Base-by-base conservation (phyloP, 2,113 vertebrate species). In the Podarcis muralis region DNA sequence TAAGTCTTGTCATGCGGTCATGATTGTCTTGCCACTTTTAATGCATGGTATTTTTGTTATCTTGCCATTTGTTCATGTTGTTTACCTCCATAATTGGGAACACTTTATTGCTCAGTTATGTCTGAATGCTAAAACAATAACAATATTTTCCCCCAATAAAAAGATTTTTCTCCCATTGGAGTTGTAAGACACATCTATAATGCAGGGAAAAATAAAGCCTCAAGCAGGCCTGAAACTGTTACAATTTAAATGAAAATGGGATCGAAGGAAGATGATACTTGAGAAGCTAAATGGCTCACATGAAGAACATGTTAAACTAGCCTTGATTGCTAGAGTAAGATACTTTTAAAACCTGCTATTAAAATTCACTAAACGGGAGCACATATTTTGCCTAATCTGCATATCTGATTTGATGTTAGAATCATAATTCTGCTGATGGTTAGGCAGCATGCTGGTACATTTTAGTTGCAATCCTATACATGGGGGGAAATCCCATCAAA, bases 231-330 rank as follows among this genome's bases (percentile, higher is more conserved):
- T 69, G 81, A 85, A 85, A 90, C 92, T 93, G 94, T 81, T 92
- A 83, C 88, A 75, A 23, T 74, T 88, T 65, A 85, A 92, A 91
- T 15, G 32, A 85, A 53, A 92, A 87, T 78, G 71, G 37, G 88
- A 90, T 87, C 90, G 57, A 3, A 0, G 77, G 86, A 79, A 83
- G 76, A 88, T 90, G 87, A 93, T 83, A 93, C 88, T 88, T 83
- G 92, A 87, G 86, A 81, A 91, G 89, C 84, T 91, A 83, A 93
- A 94, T 2, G 86, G 89, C 84, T 94, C 91, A 84, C 91, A 90
- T 81, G 92, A 91, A 94, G 88, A 35, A 92, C 82, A 79, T 78
- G 71, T 87, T 75, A 7, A 66, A 84, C 90, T 86, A 92, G 13
- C 82, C 89, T 82, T 92, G 88, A 89, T 86, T 90, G 78, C 83